Conservation (phyloP, 2,888 invertebrate species). For the Dysmachus trigonus region DNA sequence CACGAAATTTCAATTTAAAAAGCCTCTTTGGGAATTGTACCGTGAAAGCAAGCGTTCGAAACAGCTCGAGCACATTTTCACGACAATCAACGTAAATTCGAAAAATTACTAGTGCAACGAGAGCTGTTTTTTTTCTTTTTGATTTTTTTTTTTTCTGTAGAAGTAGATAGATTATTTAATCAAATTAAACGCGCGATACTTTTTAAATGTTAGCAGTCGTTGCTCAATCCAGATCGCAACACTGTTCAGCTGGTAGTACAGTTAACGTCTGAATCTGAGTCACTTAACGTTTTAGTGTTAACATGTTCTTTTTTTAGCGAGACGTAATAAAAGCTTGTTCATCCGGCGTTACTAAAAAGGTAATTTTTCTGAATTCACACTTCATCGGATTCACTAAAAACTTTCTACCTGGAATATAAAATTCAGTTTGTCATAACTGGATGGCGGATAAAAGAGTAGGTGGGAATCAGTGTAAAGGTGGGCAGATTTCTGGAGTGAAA, state of each 20-base stretch:
- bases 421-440: neutral
- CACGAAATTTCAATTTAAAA: neutral
- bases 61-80: neutral
- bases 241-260: neutral
- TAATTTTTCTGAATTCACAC: neutral
- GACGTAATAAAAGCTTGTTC: neutral
- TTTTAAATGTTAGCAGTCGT: neutral
- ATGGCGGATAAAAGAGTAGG: neutral
- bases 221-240: neutral
- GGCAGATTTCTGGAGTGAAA: slow-evolving; percentile 9
- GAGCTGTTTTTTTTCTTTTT: too few species aligned
- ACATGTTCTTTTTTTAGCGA: neutral
- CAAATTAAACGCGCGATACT: neutral
- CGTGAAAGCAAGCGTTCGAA: neutral
- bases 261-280: neutral
- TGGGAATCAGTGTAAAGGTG: neutral
- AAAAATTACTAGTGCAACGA: neutral
- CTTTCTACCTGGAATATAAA: slow-evolving; percentile 19
- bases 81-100: neutral
- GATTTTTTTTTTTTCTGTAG: neutral
- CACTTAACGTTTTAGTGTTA: neutral
- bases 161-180: neutral
- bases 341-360: neutral
- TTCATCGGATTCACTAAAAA: neutral
- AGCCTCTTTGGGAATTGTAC: neutral